Evolutionary conservation across 1,140 invertebrate species (phyloP).

Genomic region (Odontomachus brunneus): DNA sequence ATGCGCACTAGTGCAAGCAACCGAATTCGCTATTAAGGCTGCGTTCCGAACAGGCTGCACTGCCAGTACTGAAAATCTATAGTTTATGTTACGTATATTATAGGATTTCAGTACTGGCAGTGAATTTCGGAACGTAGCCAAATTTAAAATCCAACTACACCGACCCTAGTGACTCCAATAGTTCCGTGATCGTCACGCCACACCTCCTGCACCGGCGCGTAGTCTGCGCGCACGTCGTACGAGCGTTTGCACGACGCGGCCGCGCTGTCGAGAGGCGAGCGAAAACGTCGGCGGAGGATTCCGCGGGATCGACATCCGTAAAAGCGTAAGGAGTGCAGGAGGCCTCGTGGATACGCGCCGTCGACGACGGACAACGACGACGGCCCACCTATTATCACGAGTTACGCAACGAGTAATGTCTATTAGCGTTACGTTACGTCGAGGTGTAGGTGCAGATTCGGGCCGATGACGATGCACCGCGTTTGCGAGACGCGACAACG

Average conservation of each 20-base stretch:
- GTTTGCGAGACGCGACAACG: background rate
- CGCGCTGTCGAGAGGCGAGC: slow-evolving; percentile 20
- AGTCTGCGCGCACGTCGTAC: background rate
- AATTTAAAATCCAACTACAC: too few relatives aligned
- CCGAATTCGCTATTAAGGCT: too few relatives aligned
- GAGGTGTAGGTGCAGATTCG: background rate
- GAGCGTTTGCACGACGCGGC: slow-evolving; percentile 4
- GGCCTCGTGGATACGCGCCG: too few relatives aligned
- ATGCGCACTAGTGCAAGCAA: too few relatives aligned
- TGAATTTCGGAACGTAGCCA: too few relatives aligned
- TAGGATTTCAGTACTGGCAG: too few relatives aligned
- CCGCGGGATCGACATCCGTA: background rate
- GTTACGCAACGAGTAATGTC: slow-evolving; percentile 40
- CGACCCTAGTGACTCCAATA: too few relatives aligned
- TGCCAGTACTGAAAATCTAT: too few relatives aligned
- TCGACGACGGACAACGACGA: background rate
- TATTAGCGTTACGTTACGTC: background rate
- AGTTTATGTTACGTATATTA: too few relatives aligned
- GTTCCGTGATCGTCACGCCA: too few relatives aligned
- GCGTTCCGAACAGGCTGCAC: too few relatives aligned
- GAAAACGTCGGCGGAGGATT: background rate
- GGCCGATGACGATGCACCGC: background rate
- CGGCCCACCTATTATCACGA: background rate
- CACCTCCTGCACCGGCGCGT: too few relatives aligned
- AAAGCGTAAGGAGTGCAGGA: background rate